Evolutionary conservation across 1,140 invertebrate species (phyloP).

Genomic region (Bombus affinis): DNA sequence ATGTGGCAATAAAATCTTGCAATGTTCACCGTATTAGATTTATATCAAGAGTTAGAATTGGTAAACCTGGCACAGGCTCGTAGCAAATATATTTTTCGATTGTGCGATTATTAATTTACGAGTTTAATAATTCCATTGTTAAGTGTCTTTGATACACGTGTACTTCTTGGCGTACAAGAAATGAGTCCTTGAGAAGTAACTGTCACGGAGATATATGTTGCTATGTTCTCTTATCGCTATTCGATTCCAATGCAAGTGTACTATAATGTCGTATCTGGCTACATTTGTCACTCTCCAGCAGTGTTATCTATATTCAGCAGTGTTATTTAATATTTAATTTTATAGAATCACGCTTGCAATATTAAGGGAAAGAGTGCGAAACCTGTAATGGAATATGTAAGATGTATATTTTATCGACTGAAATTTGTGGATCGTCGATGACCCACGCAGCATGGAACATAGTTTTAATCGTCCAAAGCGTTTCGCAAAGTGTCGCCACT

Average conservation of each 20-base stretch:
- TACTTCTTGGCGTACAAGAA: neutral
- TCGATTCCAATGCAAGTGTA: slow-evolving; percentile 5
- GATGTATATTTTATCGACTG: neutral
- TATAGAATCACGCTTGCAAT: neutral
- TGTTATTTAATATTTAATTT: neutral
- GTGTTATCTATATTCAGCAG: neutral
- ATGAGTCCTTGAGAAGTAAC: slow-evolving; percentile 11
- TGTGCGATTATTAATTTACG: neutral
- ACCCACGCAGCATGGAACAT: neutral
- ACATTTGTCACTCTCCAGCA: neutral
- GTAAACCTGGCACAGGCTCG: too few species aligned
- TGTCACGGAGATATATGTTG: too few species aligned
- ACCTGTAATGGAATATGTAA: neutral
- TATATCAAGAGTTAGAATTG: too few species aligned
- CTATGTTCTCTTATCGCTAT: slow-evolving; percentile 1
- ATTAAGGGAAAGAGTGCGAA: neutral
- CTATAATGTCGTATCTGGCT: neutral
- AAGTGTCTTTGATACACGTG: slow-evolving; percentile 3
- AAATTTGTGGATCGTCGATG: neutral
- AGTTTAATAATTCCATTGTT: slow-evolving; percentile 13
- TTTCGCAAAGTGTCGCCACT: slow-evolving; percentile 2
- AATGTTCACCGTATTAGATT: too few species aligned
- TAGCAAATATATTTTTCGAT: too few species aligned
- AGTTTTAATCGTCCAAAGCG: neutral
- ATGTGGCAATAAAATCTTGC: too few species aligned